phyloP scores from a whole-genome alignment of 2,888 invertebrate species.

The Lysandra coridon region DNA sequence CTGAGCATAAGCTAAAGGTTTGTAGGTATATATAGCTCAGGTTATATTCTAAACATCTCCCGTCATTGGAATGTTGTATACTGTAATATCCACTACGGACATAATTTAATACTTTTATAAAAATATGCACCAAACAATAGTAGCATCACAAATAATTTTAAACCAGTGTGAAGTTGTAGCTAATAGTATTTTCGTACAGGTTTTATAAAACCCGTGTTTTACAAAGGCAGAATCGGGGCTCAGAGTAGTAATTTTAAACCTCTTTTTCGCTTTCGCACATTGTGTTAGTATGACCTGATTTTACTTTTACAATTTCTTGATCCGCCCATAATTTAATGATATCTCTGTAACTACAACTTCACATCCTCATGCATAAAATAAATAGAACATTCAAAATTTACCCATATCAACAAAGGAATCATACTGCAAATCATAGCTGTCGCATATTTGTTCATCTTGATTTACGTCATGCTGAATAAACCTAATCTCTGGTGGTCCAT shows the following conservation, averaged over 20 bases:
- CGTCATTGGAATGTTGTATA: conserved; percentile 45
- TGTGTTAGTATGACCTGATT: too few species aligned
- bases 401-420: conserved; percentile 79
- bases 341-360: neutral
- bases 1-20: conserved; percentile 68
- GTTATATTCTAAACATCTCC: conserved; percentile 40
- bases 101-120: neutral
- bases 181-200: neutral
- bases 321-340: neutral
- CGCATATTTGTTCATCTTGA: conserved; percentile 55
- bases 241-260: too few species aligned
- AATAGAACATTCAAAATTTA: conserved; percentile 56
- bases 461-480: conserved; percentile 31
- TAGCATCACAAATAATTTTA: neutral
- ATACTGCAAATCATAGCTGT: conserved; percentile 71
- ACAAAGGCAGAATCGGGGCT: neutral
- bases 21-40: conserved; percentile 65
- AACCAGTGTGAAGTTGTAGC: neutral
- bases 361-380: neutral
- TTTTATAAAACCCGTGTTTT: neutral
- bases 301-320: neutral
- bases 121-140: conserved; percentile 13
- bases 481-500: conserved; percentile 45
- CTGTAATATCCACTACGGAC: neutral
- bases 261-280: too few species aligned